Evolutionary conservation across 2,888 invertebrate genomes (phyloP).

Genomic region (Meiosimyza decipiens): DNA sequence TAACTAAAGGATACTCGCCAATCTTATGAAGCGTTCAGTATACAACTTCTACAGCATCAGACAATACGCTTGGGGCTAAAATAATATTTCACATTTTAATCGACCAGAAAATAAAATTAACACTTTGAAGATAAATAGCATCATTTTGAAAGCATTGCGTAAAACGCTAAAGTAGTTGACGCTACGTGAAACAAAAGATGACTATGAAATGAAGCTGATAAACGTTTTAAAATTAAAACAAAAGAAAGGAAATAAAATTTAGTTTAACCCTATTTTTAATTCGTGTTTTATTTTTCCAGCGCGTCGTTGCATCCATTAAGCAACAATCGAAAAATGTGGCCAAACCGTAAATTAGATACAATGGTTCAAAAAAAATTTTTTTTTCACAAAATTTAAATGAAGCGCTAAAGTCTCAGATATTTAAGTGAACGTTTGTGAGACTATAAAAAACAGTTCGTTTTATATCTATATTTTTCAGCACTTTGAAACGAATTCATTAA

Average conservation of each 20-base stretch:
- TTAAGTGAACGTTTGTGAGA: no score
- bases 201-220: background rate
- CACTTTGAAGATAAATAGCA: constrained; percentile 28
- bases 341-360: no score
- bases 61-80: constrained; percentile 13
- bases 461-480: no score
- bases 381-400: no score
- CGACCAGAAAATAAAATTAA: constrained; percentile 32
- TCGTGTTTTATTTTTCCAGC: no score
- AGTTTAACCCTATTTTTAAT: constrained; percentile 7
- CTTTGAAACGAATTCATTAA: no score
- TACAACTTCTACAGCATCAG: background rate
- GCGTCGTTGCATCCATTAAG: no score
- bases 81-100: constrained; percentile 32
- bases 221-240: background rate
- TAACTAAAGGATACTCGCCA: constrained; percentile 6
- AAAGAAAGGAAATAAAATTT: background rate
- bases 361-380: no score
- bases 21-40: background rate
- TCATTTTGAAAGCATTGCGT: background rate
- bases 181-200: background rate
- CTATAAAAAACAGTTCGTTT: no score
- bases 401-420: no score
- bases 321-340: no score
- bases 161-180: background rate